Evolutionary conservation across 2,797 vertebrate species (phyloP).

Genomic region (Eospalax fontanierii): DNA sequence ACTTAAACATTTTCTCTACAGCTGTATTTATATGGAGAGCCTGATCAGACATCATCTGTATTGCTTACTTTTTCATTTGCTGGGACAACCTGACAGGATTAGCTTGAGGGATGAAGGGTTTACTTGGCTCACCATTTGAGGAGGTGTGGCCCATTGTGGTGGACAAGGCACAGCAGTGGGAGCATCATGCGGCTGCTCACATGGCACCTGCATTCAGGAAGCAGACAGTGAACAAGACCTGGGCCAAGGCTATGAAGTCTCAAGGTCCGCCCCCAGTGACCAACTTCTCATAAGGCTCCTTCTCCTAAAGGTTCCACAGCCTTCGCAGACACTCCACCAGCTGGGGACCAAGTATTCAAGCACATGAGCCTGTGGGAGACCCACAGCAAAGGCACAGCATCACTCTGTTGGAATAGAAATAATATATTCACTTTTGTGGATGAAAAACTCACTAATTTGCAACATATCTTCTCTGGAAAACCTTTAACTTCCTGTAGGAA

Average conservation of each 20-base stretch:
- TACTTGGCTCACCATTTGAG: background rate
- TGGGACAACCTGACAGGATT: background rate
- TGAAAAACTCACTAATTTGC: background rate
- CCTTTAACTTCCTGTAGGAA: background rate
- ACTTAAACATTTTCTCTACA: constrained; percentile 18
- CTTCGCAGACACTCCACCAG: too few species aligned
- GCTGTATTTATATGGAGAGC: background rate
- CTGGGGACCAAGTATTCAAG: background rate
- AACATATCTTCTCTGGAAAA: constrained; percentile 27
- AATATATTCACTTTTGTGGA: background rate
- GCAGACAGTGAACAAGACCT: background rate
- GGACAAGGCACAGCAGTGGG: background rate
- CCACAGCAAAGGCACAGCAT: background rate
- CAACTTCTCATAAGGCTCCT: background rate
- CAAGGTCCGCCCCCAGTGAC: background rate
- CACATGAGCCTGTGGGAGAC: background rate
- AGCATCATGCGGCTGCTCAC: background rate
- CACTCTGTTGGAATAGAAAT: background rate
- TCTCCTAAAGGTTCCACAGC: background rate
- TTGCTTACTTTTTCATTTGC: background rate
- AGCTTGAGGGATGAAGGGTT: background rate
- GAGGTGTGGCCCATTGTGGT: background rate
- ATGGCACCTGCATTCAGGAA: background rate
- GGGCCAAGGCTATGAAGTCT: background rate
- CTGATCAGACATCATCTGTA: background rate